Evolutionary conservation across 2,888 invertebrate genomes (phyloP).

Genomic region (Drosophila meridionalis): DNA sequence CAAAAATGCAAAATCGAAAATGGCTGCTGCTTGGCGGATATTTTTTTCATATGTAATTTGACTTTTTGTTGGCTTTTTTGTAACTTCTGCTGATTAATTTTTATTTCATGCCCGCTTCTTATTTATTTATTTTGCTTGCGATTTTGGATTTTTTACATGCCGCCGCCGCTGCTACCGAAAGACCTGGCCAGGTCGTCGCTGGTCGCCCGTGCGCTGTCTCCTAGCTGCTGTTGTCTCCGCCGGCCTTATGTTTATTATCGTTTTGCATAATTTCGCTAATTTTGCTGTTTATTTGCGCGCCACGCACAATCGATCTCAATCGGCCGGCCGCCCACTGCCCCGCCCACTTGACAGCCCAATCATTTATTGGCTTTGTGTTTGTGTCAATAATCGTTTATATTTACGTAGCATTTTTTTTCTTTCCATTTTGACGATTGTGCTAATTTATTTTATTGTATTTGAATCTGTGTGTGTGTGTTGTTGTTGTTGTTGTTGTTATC

Average conservation of each 20-base stretch:
- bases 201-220: conserved; percentile 19
- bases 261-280: conserved; percentile 80
- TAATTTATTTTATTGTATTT: conserved; percentile 75
- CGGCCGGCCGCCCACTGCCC: background rate
- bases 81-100: conserved; percentile 46
- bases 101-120: conserved; percentile 38
- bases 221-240: conserved; percentile 10
- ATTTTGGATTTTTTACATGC: conserved; percentile 72
- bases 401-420: conserved; percentile 18
- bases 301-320: conserved; percentile 52
- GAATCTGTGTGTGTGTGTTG: conserved; percentile 18
- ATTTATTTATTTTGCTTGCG: conserved; percentile 66
- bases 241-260: conserved; percentile 51
- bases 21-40: conserved; percentile 46
- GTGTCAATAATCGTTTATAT: conserved; percentile 71
- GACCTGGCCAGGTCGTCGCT: conserved; percentile 42
- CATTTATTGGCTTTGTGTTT: conserved; percentile 72
- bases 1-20: conserved; percentile 64
- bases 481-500: conserved; percentile 21
- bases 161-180: conserved; percentile 21
- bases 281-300: conserved; percentile 74
- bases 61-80: background rate
- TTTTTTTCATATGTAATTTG: conserved; percentile 20
- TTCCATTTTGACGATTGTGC: conserved; percentile 63
- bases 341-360: conserved; percentile 25